phyloP scores from a whole-genome alignment of 1,140 invertebrate species.

The Drosophila asahinai region DNA sequence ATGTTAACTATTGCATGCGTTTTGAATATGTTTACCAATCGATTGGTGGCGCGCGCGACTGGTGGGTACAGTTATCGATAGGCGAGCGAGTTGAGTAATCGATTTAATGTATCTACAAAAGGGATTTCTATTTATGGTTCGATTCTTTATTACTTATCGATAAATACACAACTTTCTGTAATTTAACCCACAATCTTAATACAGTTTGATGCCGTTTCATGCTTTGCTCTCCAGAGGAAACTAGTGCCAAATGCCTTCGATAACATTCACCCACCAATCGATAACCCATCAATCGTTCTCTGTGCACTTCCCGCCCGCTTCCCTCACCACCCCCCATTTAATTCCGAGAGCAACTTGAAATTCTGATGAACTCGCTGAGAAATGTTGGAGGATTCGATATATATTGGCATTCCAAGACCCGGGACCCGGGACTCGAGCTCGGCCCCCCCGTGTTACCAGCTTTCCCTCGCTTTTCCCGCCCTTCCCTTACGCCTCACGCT shows the following conservation, averaged over 20 bases:
- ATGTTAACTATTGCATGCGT: constrained; percentile 33
- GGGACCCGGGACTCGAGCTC: neutral
- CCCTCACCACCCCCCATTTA: neutral
- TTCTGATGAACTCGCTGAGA: constrained; percentile 36
- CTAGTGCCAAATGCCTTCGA: constrained; percentile 12
- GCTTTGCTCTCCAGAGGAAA: neutral
- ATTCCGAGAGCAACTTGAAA: constrained; percentile 26
- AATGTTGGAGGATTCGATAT: constrained; percentile 36
- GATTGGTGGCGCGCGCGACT: constrained; percentile 16
- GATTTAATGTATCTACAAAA: neutral
- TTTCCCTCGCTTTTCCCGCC: neutral
- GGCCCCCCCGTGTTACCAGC: neutral
- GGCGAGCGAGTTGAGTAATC: neutral
- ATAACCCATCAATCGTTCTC: constrained; percentile 34
- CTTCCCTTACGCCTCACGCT: neutral
- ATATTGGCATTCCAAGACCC: constrained; percentile 41
- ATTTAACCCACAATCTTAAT: constrained; percentile 2
- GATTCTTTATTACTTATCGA: neutral
- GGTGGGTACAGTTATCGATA: constrained; percentile 37
- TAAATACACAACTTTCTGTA: neutral
- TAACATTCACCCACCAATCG: constrained; percentile 53
- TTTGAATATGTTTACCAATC: constrained; percentile 20
- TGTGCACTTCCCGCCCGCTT: constrained; percentile 23
- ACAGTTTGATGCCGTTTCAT: constrained; percentile 4
- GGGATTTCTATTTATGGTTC: neutral